Percentiles rank a stretch among this genome's conserved stretches.
phyloP scores from a whole-genome alignment of 2,888 invertebrate genomes.

The Zaprionus obscuricornis region DNA sequence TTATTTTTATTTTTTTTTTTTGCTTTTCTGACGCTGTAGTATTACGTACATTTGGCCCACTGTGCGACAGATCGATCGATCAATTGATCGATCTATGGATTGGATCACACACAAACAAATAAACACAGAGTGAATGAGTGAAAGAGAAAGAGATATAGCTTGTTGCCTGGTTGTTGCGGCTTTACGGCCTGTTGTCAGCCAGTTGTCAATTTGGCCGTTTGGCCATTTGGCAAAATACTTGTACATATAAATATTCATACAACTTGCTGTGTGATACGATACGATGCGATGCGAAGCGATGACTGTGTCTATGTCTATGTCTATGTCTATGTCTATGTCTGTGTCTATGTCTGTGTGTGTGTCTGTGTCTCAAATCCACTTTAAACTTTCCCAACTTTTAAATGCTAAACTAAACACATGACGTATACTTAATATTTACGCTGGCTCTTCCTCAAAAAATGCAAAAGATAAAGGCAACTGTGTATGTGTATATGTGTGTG shows the following conservation, averaged over 20 bases:
- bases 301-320: too few species aligned
- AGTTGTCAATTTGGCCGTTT: conserved; percentile 42
- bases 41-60: conserved; percentile 37
- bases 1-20: too few species aligned
- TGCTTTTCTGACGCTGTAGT: too few species aligned
- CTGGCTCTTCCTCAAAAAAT: neutral
- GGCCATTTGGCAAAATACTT: conserved; percentile 24
- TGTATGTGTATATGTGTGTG: neutral
- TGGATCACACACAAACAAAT: conserved; percentile 40
- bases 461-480: neutral
- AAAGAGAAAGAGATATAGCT: neutral
- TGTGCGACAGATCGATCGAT: conserved; percentile 29
- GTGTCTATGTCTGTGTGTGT: too few species aligned
- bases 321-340: too few species aligned
- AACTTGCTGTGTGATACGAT: too few species aligned
- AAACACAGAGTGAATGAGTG: neutral
- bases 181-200: conserved; percentile 41
- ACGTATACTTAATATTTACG: conserved; percentile 45
- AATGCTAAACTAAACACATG: conserved; percentile 20
- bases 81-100: conserved; percentile 22
- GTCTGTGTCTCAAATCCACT: conserved; percentile 8
- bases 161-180: conserved; percentile 10
- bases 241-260: conserved; percentile 51
- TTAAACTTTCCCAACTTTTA: conserved; percentile 33
- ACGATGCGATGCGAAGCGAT: conserved; percentile 4